Percentiles rank a stretch among this genome's conserved stretches.
phyloP scores from a whole-genome alignment of 2,113 vertebrate species.

The Tachysurus vachellii region DNA sequence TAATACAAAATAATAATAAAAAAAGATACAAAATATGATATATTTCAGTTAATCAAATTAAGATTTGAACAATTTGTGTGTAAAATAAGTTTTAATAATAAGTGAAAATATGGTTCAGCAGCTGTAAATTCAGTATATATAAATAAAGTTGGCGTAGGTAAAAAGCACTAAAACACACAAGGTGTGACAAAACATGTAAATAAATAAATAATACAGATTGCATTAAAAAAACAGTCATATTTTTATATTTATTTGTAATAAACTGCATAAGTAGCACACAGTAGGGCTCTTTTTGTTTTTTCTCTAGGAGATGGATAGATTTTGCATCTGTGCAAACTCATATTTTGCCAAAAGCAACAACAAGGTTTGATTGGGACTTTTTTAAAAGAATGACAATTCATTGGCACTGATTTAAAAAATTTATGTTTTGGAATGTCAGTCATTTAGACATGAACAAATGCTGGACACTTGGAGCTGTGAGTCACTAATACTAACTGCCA shows the following conservation, averaged over 20 bases:
- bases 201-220: neutral
- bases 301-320: neutral
- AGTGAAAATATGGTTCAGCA: no score
- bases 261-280: neutral
- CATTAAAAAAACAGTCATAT: neutral
- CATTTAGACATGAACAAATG: neutral
- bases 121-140: no score
- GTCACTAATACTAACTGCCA: neutral
- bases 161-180: neutral
- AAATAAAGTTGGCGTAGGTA: no score
- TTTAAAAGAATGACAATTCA: neutral
- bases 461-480: neutral
- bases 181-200: neutral
- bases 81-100: no score
- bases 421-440: neutral
- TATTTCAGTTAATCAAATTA: no score
- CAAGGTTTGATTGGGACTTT: neutral
- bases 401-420: neutral
- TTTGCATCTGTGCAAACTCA: neutral
- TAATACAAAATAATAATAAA: no score
- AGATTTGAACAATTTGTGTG: no score
- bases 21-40: no score
- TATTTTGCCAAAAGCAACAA: neutral
- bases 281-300: neutral
- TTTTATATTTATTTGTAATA: neutral